Percentiles rank a stretch among this genome's conserved stretches.
Evolutionary conservation across 2,797 vertebrate species (phyloP).

Genomic region (Acanthornis magna): DNA sequence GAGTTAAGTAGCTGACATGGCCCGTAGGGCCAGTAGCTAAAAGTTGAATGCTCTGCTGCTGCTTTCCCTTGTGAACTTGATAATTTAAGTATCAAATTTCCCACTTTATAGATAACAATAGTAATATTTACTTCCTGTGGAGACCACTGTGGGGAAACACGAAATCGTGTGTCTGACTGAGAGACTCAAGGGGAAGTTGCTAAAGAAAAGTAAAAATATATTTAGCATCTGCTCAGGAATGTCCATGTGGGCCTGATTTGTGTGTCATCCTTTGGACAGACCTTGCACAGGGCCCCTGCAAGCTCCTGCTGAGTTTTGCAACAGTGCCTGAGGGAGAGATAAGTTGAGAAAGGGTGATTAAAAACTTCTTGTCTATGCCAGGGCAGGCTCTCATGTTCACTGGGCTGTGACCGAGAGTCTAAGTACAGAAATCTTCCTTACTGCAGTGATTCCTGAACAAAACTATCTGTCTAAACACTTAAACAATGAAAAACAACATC

Average conservation of each 20-base stretch:
- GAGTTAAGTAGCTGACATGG: neutral
- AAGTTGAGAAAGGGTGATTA: neutral
- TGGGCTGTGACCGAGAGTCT: neutral
- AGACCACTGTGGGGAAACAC: neutral
- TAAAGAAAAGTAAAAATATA: neutral
- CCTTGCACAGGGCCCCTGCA: neutral
- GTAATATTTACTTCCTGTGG: neutral
- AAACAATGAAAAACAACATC: neutral
- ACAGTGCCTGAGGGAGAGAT: neutral
- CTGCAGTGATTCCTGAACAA: neutral
- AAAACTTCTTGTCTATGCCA: neutral
- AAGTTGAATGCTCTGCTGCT: neutral
- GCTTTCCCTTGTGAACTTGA: neutral
- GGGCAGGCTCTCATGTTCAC: neutral
- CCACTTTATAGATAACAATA: neutral
- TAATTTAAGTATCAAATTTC: neutral
- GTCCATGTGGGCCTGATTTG: slow-evolving; percentile 41
- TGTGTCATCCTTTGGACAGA: slow-evolving; percentile 12
- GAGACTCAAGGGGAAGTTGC: neutral
- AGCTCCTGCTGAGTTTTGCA: slow-evolving; percentile 38
- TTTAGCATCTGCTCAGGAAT: neutral
- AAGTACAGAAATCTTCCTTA: neutral
- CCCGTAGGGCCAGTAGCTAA: neutral
- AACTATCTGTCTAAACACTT: neutral
- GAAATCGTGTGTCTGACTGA: neutral